Evolutionary conservation across 2,113 vertebrate species (phyloP), one percentile per base, ranked within the genome.

Genomic region (Fulica atra): DNA sequence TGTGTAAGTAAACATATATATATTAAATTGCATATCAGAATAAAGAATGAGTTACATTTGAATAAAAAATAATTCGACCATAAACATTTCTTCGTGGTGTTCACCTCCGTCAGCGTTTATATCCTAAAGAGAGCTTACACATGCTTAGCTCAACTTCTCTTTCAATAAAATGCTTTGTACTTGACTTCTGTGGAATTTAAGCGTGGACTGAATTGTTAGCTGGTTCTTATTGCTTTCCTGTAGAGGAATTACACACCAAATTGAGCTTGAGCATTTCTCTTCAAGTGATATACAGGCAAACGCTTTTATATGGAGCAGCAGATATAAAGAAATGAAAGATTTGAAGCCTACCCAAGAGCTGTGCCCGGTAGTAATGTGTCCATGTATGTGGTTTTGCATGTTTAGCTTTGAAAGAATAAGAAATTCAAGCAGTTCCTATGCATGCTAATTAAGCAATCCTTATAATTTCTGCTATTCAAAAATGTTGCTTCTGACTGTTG

Each of bases 1-100:
- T 99, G 99, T 92, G 99, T 99, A 98, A 99, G 99, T 99, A 97
- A 88, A 84, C 54, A 24, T 40, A 10, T 79, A 84, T 57, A 24
- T 40, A 10, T 79, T 69, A 88, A 76, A 26, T 63, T 35, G 11
- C 28, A 9, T 86, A 63, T 92, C 59, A 87, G 25, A 84, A 81
- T 63, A 65, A 89, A 66, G 42, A 86, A 81, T 84, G 7, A 5
- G 7, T 77, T 88, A 25, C 1, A 3, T 88, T 65, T 79, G 23
- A 63, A 82, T 40, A 63, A 88, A 94, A 53, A 48, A 35, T 63
- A 40, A 48, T 86, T 57, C 44, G 26, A 81, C 23, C 25, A 24
- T 40, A 74, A 73, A n/a, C 5, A 65, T 79, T 81, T 66, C 16
- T 68, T 88, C 29, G 33, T 18, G 13, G 29, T 36, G 15, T 73